phyloP scores from a whole-genome alignment of 2,888 invertebrate genomes.

The Apamea monoglypha region DNA sequence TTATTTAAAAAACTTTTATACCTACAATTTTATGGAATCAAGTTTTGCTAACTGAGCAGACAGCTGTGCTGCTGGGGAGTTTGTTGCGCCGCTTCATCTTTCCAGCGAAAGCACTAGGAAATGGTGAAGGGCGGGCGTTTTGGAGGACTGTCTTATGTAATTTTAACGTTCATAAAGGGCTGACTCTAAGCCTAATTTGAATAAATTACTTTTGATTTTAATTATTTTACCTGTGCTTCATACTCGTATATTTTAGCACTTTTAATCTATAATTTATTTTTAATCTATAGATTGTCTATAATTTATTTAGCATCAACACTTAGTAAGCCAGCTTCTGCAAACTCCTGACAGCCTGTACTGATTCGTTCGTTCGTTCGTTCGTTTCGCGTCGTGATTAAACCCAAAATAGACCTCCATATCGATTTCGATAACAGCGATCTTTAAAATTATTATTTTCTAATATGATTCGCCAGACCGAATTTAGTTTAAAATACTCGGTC shows the following conservation, averaged over 20 bases:
- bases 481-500: not conserved
- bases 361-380: too few relatives aligned
- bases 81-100: not conserved
- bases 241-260: not conserved
- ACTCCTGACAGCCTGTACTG: not conserved
- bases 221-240: not conserved
- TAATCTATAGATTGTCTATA: too few relatives aligned
- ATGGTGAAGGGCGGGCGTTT: not conserved
- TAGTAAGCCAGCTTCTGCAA: not conserved
- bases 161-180: too few relatives aligned
- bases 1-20: not conserved
- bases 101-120: not conserved
- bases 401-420: too few relatives aligned
- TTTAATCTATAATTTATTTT: too few relatives aligned
- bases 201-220: not conserved
- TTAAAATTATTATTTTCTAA: too few relatives aligned
- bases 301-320: not conserved
- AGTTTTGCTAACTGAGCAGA: not conserved
- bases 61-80: not conserved
- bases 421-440: too few relatives aligned
- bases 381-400: too few relatives aligned
- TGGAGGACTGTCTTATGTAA: not conserved
- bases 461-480: not conserved
- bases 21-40: not conserved
- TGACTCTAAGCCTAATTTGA: not conserved